These are phyloP conservation scores for Neoniphon sammara DNA, from an alignment of 2,797 vertebrate species.

Conservation along the genomic window DNA sequence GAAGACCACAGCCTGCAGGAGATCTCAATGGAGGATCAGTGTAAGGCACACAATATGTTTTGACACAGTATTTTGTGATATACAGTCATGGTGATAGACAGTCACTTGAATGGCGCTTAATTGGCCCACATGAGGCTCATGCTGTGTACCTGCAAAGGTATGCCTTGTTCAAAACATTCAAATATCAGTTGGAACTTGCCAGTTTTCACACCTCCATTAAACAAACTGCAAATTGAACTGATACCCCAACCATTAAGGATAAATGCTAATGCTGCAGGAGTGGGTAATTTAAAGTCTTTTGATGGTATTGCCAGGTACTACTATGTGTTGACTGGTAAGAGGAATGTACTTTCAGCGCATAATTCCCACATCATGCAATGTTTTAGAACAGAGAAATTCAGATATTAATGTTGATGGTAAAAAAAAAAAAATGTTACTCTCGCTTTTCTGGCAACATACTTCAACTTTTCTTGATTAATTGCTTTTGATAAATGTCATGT, in stretches of 20 bases:
- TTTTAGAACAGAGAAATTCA: background rate
- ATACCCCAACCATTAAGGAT: background rate
- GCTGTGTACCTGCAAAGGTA: background rate
- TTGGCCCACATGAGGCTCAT: conserved; percentile 6
- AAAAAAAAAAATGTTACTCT: conserved; percentile 3
- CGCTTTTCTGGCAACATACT: conserved; percentile 21
- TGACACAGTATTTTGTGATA: conserved; percentile 11
- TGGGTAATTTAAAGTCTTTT: conserved; percentile 3
- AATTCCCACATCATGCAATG: background rate
- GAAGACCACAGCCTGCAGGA: conserved; percentile 75
- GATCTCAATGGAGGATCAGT: conserved; percentile 82
- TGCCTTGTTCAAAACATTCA: background rate
- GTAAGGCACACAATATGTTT: conserved; percentile 72
- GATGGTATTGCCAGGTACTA: background rate
- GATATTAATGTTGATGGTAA: background rate
- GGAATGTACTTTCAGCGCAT: conserved; percentile 2
- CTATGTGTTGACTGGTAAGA: conserved; percentile 7
- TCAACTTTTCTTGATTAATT: conserved; percentile 31
- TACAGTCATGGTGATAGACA: background rate
- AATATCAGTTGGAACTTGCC: background rate
- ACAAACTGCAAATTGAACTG: conserved; percentile 6
- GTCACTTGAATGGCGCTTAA: conserved; percentile 18
- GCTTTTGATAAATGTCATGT: conserved; percentile 40
- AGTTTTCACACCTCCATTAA: conserved; percentile 1
- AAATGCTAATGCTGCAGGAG: background rate